These are phyloP conservation scores for Macropus fuliginosus DNA, from an alignment of 2,797 vertebrate species.

Conservation along the genomic window DNA sequence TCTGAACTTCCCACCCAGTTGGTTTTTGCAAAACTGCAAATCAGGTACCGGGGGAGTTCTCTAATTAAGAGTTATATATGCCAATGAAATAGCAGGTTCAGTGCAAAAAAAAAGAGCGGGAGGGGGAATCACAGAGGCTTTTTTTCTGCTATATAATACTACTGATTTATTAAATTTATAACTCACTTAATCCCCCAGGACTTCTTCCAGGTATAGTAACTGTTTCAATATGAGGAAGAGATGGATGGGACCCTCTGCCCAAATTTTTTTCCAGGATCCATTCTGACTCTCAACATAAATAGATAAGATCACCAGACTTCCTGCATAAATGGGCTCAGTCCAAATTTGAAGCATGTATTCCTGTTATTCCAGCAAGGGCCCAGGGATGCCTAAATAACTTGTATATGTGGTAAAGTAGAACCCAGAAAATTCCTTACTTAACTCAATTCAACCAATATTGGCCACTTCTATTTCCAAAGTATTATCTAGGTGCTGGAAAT, in stretches of 20 bases:
- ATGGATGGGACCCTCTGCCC: background rate
- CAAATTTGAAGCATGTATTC: background rate
- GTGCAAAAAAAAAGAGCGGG: background rate
- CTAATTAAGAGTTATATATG: background rate
- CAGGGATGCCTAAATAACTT: background rate
- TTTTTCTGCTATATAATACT: background rate
- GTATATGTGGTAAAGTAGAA: background rate
- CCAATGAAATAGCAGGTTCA: background rate
- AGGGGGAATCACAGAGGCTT: background rate
- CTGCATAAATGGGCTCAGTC: background rate
- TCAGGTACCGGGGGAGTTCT: background rate
- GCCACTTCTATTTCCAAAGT: background rate
- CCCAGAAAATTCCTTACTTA: background rate
- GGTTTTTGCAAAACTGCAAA: background rate
- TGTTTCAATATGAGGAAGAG: background rate
- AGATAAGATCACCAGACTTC: background rate
- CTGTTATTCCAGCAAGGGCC: background rate
- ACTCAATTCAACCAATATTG: background rate
- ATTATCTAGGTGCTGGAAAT: background rate
- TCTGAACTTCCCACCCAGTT: background rate
- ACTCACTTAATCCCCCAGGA: background rate
- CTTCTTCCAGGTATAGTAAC: background rate
- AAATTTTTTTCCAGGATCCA: background rate
- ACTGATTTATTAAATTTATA: background rate
- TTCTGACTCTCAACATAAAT: background rate